Evolutionary conservation across 1,140 invertebrate genomes (phyloP), one percentile per base, ranked within the genome.

Genomic region (Radopholus similis): DNA sequence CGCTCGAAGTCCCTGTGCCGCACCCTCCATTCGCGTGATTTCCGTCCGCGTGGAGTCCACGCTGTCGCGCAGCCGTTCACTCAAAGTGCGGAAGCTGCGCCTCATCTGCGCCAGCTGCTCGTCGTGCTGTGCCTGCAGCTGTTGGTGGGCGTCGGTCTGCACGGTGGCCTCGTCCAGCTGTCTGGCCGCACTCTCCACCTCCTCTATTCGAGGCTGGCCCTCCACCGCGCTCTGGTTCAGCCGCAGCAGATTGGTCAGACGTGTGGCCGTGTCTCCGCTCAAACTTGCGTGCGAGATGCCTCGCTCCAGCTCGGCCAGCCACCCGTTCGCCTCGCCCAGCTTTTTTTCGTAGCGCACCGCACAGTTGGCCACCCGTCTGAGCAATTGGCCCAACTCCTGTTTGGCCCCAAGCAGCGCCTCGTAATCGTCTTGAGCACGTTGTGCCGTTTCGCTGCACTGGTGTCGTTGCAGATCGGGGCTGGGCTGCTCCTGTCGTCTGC

Each of bases 121-220:
- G 34, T 34, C 35, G 26, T 68, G 40, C 18, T 68, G 38, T n/a
- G 28, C 34, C 30, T 37, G 32, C 21, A 68, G 8, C 11, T 30
- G 35, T 38, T 68, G 60, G 15, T 68, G 64, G 9, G 66, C 64
- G 28, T 68, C 66, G 13, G 66, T 68, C 18, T 37, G 32, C 18
- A 42, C 66, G 8, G 54, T 56, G 15, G 42, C 44, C 35, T 69
- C 35, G 28, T 66, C 55, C 9, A 68, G 28, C n/a, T 35, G 40
- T 54, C 67, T 37, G 26, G 44, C 51, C n/a, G 66, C n/a, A 6
- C 35, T 30, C 15, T 69, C 67, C 2, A 64, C 44, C 38, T 42
- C 63, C 37, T 68, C 64, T 47, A 68, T 54, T 18, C 56, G 35
- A n/a, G 44, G 49, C 32, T 68, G 66, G 2, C 56, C 54, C 26